Conservation (phyloP, 2,888 invertebrate species). For the Euplagia quadripunctaria region DNA sequence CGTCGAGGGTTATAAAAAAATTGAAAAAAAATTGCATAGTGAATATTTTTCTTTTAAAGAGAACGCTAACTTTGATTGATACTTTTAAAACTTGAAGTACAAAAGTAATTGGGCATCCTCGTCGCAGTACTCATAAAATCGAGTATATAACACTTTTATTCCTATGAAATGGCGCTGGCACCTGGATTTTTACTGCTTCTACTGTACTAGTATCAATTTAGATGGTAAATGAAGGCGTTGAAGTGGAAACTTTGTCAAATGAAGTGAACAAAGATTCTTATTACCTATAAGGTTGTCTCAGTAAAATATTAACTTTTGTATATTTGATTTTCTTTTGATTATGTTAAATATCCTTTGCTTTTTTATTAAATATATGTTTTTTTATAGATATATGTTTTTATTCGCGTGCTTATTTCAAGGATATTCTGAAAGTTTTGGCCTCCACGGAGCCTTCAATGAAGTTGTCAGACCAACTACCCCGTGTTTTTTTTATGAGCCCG, state of each 20-base stretch:
- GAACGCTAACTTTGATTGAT: background rate
- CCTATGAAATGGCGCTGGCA: slow-evolving; percentile 24
- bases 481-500: too few species aligned
- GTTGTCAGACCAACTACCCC: too few species aligned
- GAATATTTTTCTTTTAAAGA: too few species aligned
- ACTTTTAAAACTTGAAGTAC: slow-evolving; percentile 8
- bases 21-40: background rate
- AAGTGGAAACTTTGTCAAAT: slow-evolving; percentile 22
- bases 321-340: too few species aligned
- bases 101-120: background rate
- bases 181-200: slow-evolving; percentile 39
- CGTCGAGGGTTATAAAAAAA: too few species aligned
- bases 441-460: too few species aligned
- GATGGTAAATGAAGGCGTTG: slow-evolving; percentile 34
- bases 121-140: slow-evolving; percentile 7
- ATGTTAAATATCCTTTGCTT: background rate
- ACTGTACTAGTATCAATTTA: slow-evolving; percentile 38
- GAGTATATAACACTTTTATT: slow-evolving; percentile 31
- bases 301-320: background rate
- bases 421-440: too few species aligned
- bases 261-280: slow-evolving; percentile 21
- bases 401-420: too few species aligned
- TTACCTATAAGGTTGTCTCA: background rate
- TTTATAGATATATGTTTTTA: too few species aligned
- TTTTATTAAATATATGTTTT: background rate